phyloP scores from a whole-genome alignment of 2,113 vertebrate species.

The Coregonus clupeaformis region DNA sequence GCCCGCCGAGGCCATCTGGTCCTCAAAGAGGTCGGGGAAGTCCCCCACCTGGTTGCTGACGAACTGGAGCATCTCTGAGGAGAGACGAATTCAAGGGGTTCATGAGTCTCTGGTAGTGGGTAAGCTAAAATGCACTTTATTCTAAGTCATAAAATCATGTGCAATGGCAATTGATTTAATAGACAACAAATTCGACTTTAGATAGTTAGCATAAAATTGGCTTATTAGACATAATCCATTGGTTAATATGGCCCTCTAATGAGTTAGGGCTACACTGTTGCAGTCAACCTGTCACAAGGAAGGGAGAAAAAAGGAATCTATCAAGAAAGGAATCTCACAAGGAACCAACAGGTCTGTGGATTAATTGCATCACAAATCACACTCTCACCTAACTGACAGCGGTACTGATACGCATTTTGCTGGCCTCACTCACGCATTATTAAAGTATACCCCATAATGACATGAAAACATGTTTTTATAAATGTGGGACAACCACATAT shows the following conservation, averaged over 20 bases:
- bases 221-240: neutral
- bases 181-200: neutral
- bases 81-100: neutral
- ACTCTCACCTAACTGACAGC: too few relatives aligned
- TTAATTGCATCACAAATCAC: neutral
- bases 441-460: too few relatives aligned
- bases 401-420: too few relatives aligned
- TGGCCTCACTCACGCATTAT: neutral
- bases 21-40: conserved; percentile 91
- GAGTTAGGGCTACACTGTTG: neutral
- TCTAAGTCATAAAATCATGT: neutral
- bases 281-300: neutral
- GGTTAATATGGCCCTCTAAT: neutral
- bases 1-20: conserved; percentile 73
- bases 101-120: neutral
- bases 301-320: too few relatives aligned
- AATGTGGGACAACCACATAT: too few relatives aligned
- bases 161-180: neutral
- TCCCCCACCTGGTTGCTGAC: conserved; percentile 95
- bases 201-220: neutral
- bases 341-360: neutral
- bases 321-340: neutral
- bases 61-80: conserved; percentile 95
- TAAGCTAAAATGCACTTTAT: neutral
- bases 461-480: too few relatives aligned